These are phyloP conservation scores for Protobothrops mucrosquamatus DNA, from an alignment of 2,113 vertebrate species.

Conservation along the genomic window DNA sequence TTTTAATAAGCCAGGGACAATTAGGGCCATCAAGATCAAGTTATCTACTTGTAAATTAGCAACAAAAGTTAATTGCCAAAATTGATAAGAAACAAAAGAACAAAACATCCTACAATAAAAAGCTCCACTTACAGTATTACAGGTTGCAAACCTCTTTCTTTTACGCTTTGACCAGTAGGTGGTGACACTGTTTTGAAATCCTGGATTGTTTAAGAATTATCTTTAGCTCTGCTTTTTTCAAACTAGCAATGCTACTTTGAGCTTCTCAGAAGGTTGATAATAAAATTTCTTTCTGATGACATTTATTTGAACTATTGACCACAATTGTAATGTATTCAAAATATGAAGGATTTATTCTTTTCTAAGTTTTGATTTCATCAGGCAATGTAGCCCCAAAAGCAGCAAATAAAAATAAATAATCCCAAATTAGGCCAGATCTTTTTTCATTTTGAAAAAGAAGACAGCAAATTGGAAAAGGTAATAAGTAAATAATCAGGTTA, in stretches of 20 bases:
- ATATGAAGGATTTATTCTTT: background rate
- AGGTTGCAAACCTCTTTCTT: background rate
- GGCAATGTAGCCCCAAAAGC: background rate
- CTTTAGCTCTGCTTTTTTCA: background rate
- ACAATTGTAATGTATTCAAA: background rate
- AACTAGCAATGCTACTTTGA: background rate
- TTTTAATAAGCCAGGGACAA: background rate
- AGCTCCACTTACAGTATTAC: background rate
- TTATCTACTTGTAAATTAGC: background rate
- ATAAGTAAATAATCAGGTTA: background rate
- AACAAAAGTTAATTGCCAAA: background rate
- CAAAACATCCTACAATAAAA: background rate
- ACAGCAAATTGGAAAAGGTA: background rate
- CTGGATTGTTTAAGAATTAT: background rate
- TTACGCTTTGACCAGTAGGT: constrained; percentile 45
- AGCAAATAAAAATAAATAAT: background rate
- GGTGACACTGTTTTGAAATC: constrained; percentile 51
- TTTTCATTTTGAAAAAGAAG: background rate
- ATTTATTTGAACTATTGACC: background rate
- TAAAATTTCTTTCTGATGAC: background rate
- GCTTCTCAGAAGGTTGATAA: constrained; percentile 4
- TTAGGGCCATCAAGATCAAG: background rate
- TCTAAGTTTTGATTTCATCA: background rate
- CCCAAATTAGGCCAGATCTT: background rate
- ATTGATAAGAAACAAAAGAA: background rate